Conservation (phyloP, 2,113 vertebrate species). For the Apteryx owenii region DNA sequence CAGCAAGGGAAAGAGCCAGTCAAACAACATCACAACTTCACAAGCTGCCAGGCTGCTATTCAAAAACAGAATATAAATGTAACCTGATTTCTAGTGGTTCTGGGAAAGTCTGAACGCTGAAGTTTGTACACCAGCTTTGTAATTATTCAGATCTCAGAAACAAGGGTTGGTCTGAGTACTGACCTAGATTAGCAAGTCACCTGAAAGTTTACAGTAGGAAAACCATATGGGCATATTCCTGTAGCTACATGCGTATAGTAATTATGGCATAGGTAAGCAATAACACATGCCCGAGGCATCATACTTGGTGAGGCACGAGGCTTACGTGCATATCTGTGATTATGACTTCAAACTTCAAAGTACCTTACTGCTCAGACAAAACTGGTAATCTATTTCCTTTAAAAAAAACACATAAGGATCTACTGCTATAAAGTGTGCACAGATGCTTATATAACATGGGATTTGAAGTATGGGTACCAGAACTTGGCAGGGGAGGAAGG, state of each 20-base stretch:
- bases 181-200: constrained; percentile 32
- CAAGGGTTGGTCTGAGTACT: neutral
- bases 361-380: constrained; percentile 68
- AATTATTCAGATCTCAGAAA: neutral
- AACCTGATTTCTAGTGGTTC: neutral
- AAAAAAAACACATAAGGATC: constrained; percentile 35
- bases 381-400: constrained; percentile 48
- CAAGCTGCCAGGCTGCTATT: neutral
- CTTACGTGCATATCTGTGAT: constrained; percentile 20
- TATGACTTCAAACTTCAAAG: constrained; percentile 64
- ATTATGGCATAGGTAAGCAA: constrained; percentile 48
- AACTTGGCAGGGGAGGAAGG: neutral
- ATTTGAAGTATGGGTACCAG: neutral
- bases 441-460: neutral
- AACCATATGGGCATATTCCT: constrained; percentile 51
- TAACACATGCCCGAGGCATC: constrained; percentile 57
- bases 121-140: neutral
- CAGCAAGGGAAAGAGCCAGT: neutral
- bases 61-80: neutral
- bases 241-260: constrained; percentile 62
- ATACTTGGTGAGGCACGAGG: constrained; percentile 66
- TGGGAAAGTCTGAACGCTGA: neutral
- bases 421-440: neutral
- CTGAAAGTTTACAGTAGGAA: constrained; percentile 59
- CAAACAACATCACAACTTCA: neutral